Conservation (phyloP, 1,140 invertebrate species). For the Listronotus oregonensis region DNA sequence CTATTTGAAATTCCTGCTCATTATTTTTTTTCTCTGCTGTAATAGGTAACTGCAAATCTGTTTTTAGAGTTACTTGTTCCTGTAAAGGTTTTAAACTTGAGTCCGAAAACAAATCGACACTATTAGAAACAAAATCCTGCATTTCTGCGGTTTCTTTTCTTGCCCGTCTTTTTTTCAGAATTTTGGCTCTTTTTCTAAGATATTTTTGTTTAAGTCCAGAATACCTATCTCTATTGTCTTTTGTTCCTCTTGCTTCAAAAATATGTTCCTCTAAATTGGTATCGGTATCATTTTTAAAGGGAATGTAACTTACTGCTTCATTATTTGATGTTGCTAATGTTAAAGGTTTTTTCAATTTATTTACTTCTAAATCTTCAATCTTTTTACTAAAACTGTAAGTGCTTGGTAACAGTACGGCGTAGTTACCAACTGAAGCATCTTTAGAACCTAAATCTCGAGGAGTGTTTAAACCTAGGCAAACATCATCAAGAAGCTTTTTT, state of each 20-base stretch:
- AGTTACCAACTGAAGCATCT: slow-evolving; percentile 41
- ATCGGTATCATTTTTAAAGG: neutral
- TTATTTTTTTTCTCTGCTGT: neutral
- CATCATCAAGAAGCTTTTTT: slow-evolving; percentile 23
- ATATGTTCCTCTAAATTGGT: neutral
- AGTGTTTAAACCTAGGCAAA: slow-evolving; percentile 27
- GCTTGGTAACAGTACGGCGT: slow-evolving; percentile 28
- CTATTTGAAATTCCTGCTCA: slow-evolving; percentile 4
- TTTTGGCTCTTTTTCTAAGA: slow-evolving; percentile 10
- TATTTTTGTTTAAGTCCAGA: slow-evolving; percentile 12
- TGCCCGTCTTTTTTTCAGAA: slow-evolving; percentile 3
- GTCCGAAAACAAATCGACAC: neutral
- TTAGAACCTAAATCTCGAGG: slow-evolving; percentile 10
- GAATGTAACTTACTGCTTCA: slow-evolving; percentile 9
- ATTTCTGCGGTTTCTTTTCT: slow-evolving; percentile 11
- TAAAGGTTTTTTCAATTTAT: neutral
- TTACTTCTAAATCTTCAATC: slow-evolving; percentile 28
- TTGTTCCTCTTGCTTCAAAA: neutral
- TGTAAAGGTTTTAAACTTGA: too few relatives aligned
- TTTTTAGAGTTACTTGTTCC: neutral
- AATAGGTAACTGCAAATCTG: neutral
- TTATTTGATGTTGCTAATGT: slow-evolving; percentile 12
- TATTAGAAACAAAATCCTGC: slow-evolving; percentile 3
- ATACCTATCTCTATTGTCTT: neutral
- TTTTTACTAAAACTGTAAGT: slow-evolving; percentile 29